A percentile compares a stretch with the other conserved stretches of the same genome.
Conservation (phyloP, 53 echinoderm and acorn worm species). For the Stichopus horrens region DNA sequence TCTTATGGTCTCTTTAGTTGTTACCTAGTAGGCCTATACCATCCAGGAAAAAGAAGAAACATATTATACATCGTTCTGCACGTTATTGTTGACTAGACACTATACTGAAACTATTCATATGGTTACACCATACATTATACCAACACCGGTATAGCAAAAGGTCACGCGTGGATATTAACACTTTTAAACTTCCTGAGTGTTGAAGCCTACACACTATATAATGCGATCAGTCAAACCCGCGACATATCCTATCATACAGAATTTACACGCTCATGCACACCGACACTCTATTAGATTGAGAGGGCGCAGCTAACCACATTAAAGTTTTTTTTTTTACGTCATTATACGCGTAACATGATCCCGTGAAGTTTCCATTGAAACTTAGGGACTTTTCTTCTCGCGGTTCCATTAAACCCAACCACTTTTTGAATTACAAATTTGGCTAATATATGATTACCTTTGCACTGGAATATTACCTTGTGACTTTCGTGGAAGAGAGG, state of each 20-base stretch:
- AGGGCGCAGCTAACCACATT: constrained; percentile 32
- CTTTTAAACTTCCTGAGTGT: no score
- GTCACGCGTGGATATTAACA: no score
- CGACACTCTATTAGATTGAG: neutral
- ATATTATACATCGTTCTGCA: no score
- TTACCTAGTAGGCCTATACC: no score
- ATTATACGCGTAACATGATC: constrained; percentile 21
- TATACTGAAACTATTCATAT: no score
- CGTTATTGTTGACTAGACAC: no score
- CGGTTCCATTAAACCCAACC: constrained; percentile 13
- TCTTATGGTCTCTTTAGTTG: no score
- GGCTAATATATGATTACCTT: constrained; percentile 14
- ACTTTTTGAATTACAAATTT: constrained; percentile 32
- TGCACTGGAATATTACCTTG: neutral
- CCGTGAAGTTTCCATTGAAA: neutral
- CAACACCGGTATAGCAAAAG: no score
- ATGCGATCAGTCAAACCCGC: no score
- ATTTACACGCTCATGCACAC: neutral
- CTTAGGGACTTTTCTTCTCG: constrained; percentile 13
- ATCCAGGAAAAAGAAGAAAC: no score
- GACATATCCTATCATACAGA: neutral
- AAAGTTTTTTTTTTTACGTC: constrained; percentile 20
- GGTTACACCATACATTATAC: no score
- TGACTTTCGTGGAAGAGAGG: neutral
- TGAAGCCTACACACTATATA: no score